Conservation (phyloP, 2,888 invertebrate genomes). For the Brachynemurus nebulosus region DNA sequence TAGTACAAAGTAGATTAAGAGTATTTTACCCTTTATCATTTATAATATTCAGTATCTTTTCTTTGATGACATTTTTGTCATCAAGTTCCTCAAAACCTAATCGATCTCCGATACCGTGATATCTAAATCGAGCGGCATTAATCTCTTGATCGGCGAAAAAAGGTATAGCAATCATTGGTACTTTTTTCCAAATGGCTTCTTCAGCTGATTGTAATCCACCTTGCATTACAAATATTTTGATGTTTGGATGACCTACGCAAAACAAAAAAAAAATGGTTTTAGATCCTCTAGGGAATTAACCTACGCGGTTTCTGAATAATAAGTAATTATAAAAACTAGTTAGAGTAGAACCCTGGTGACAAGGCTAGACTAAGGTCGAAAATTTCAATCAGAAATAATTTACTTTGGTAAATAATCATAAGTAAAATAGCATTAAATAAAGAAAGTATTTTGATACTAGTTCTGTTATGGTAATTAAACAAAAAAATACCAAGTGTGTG, state of each 20-base stretch:
- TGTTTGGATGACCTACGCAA: constrained; percentile 32
- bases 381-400: too few species aligned
- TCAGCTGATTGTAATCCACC: constrained; percentile 34
- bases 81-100: constrained; percentile 22
- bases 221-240: constrained; percentile 35
- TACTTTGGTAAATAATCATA: too few species aligned
- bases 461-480: too few species aligned
- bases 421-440: too few species aligned
- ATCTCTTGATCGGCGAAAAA: constrained; percentile 31
- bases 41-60: not conserved
- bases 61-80: not conserved
- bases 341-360: too few species aligned
- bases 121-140: constrained; percentile 22
- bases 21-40: not conserved
- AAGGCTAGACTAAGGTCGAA: too few species aligned
- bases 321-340: too few species aligned
- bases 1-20: not conserved
- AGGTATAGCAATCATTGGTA: constrained; percentile 31
- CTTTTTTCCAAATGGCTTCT: constrained; percentile 30
- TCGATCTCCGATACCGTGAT: constrained; percentile 25
- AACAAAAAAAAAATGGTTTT: too few species aligned
- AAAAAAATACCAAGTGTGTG: too few species aligned
- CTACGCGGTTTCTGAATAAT: too few species aligned
- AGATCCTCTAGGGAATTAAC: too few species aligned
- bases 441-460: too few species aligned